Conservation (phyloP, 2,113 vertebrate species). For the Cebus imitator region DNA sequence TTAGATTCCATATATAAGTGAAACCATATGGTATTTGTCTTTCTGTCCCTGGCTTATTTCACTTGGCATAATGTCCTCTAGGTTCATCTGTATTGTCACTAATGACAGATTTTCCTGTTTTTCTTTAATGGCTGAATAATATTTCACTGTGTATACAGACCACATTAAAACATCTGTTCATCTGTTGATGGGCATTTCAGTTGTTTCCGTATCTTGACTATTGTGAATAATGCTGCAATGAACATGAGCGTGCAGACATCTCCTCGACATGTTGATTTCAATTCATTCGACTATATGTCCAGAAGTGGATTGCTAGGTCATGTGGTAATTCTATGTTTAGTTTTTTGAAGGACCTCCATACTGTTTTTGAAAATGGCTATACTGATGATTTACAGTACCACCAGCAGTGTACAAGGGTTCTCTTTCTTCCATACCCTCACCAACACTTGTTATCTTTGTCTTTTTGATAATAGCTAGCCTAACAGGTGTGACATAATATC, state of each 20-base stretch:
- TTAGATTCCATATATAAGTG: neutral
- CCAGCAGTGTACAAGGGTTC: neutral
- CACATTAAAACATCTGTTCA: neutral
- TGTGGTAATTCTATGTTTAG: neutral
- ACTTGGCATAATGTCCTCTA: neutral
- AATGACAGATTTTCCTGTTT: neutral
- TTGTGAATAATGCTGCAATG: neutral
- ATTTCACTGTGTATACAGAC: neutral
- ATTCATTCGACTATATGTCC: neutral
- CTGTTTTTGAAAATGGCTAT: neutral
- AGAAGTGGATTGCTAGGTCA: neutral
- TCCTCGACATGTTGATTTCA: neutral
- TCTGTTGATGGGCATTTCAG: neutral
- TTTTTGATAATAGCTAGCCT: neutral
- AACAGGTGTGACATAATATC: neutral
- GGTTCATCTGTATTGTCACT: neutral
- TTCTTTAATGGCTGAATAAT: neutral
- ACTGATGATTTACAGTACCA: neutral
- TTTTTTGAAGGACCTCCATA: neutral
- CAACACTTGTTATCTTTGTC: neutral
- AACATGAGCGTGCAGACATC: neutral
- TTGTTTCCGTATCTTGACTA: neutral
- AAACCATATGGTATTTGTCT: neutral
- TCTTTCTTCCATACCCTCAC: neutral
- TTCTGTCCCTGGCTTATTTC: neutral